Evolutionary conservation across 2,888 invertebrate species (phyloP).

Genomic region (Mythimna ferrago): DNA sequence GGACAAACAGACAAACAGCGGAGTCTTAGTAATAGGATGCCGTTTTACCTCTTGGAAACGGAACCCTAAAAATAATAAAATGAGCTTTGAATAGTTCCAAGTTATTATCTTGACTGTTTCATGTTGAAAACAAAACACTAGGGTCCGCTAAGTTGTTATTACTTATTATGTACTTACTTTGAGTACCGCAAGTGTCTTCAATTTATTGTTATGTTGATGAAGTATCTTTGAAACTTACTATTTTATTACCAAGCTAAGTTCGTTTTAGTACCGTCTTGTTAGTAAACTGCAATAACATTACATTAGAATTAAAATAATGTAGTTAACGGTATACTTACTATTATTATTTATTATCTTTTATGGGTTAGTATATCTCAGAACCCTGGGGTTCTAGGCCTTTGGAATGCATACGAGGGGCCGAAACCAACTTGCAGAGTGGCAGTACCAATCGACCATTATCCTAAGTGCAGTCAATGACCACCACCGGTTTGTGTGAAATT

Average conservation of each 20-base stretch:
- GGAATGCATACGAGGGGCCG: no score
- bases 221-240: not conserved
- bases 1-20: no score
- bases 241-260: constrained; percentile 8
- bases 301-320: constrained; percentile 4
- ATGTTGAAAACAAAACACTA: constrained; percentile 42
- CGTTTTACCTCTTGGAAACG: no score
- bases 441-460: no score
- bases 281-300: constrained; percentile 7
- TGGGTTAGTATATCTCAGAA: no score
- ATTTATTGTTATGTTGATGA: constrained; percentile 30
- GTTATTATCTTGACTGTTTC: constrained; percentile 6
- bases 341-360: no score
- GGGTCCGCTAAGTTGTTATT: constrained; percentile 9
- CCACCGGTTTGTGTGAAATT: no score
- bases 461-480: no score
- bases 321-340: not conserved
- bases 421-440: no score
- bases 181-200: constrained; percentile 1
- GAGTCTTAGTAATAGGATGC: no score
- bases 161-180: constrained; percentile 8
- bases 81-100: not conserved
- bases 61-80: not conserved
- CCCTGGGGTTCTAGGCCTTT: no score
- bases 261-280: not conserved